Conservation (phyloP, 2,113 vertebrate species). For the Chlorodrepanis virens region DNA sequence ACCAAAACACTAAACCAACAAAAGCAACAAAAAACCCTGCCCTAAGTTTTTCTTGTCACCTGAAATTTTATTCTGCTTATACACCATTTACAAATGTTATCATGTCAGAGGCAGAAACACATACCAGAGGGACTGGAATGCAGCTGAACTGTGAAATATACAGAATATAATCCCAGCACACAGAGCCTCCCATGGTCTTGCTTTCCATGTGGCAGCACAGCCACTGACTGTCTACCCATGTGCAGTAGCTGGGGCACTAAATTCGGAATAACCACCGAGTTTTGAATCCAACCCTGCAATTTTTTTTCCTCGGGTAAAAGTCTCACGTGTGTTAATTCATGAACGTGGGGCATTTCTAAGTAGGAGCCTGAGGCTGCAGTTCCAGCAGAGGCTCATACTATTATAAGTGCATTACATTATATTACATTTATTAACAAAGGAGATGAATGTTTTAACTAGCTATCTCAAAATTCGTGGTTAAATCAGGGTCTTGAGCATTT, state of each 20-base stretch:
- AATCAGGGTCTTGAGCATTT: background rate
- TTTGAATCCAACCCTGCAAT: background rate
- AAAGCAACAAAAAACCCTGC: background rate
- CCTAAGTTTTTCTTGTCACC: background rate
- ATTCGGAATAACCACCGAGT: background rate
- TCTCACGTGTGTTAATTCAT: background rate
- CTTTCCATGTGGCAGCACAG: background rate
- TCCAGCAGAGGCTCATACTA: background rate
- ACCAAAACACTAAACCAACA: background rate
- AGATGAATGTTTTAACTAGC: background rate
- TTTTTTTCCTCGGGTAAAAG: background rate
- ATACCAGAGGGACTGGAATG: background rate
- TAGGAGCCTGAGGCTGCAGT: background rate
- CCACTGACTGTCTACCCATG: background rate
- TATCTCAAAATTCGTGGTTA: background rate
- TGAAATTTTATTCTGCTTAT: background rate
- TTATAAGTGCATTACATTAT: background rate
- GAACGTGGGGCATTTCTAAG: background rate
- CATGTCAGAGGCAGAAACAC: background rate
- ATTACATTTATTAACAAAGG: background rate
- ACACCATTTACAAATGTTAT: background rate
- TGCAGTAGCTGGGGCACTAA: background rate
- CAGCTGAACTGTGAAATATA: background rate
- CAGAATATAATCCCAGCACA: background rate
- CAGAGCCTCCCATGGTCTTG: background rate